Conservation (phyloP, 2,888 invertebrate genomes). For the Cylloceria caligata region DNA sequence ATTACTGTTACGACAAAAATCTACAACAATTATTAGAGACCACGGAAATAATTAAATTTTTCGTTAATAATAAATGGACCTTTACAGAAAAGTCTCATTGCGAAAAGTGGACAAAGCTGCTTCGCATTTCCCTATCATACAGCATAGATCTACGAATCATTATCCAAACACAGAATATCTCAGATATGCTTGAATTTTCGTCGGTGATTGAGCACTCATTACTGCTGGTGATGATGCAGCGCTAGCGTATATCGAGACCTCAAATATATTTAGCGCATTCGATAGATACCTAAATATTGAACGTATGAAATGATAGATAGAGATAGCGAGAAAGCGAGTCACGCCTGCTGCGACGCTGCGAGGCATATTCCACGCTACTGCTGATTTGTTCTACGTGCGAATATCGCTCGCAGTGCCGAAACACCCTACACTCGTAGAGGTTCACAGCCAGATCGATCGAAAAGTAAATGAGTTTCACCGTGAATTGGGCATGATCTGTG, state of each 20-base stretch:
- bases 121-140: too few species aligned
- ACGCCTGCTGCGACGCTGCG: too few species aligned
- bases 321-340: not conserved
- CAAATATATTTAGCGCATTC: not conserved
- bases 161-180: too few species aligned
- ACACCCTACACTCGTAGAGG: constrained; percentile 47
- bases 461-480: constrained; percentile 65
- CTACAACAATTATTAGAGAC: too few species aligned
- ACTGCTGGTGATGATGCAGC: not conserved
- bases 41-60: too few species aligned
- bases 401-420: constrained; percentile 14
- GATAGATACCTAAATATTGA: not conserved
- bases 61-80: too few species aligned
- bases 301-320: not conserved
- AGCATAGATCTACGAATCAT: too few species aligned
- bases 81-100: too few species aligned
- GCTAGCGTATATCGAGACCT: too few species aligned
- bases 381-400: not conserved
- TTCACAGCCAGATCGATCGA: constrained; percentile 48
- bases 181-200: not conserved
- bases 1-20: too few species aligned
- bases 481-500: constrained; percentile 61
- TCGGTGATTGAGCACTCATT: not conserved
- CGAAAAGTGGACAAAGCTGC: too few species aligned
- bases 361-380: not conserved